Conservation (phyloP, 2,888 invertebrate species). For the Conus canariensis region DNA sequence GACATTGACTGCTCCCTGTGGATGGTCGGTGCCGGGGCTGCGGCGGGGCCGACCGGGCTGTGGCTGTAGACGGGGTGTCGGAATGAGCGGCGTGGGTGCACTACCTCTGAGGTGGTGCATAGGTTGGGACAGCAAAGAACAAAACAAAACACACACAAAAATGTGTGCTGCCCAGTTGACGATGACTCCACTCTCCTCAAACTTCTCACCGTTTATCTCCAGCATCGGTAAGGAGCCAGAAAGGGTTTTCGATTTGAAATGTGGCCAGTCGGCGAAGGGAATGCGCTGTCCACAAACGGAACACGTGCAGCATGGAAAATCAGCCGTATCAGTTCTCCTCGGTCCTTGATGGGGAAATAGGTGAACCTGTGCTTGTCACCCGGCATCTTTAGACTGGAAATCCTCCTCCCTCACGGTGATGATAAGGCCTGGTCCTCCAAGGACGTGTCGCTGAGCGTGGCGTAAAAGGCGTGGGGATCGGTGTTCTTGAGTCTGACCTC, state of each 20-base stretch:
- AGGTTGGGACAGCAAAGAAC: no score
- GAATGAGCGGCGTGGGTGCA: no score
- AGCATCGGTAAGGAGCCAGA: conserved; percentile 53
- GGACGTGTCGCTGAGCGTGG: conserved; percentile 63
- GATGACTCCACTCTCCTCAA: conserved; percentile 59
- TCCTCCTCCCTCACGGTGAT: background rate
- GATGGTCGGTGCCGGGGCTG: no score
- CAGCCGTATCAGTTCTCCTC: conserved; percentile 46
- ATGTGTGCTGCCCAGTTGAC: conserved; percentile 58
- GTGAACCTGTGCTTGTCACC: conserved; percentile 41
- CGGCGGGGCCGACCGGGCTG: no score
- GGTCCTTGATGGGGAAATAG: conserved; percentile 39
- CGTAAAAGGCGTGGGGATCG: conserved; percentile 60
- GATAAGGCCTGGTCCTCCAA: background rate
- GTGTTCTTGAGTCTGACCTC: conserved; percentile 60
- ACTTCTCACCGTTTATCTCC: conserved; percentile 55
- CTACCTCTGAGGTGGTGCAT: no score
- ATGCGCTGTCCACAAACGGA: conserved; percentile 44
- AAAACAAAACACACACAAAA: no score
- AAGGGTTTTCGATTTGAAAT: conserved; percentile 52
- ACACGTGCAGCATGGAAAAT: conserved; percentile 44
- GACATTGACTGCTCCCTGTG: no score
- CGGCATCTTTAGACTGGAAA: conserved; percentile 9
- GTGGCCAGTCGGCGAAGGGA: conserved; percentile 40
- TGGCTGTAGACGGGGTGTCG: no score